A percentile compares a stretch with the other conserved stretches of the same genome.
Conservation (phyloP, 2,797 vertebrate genomes). For the Botia kubotai region DNA sequence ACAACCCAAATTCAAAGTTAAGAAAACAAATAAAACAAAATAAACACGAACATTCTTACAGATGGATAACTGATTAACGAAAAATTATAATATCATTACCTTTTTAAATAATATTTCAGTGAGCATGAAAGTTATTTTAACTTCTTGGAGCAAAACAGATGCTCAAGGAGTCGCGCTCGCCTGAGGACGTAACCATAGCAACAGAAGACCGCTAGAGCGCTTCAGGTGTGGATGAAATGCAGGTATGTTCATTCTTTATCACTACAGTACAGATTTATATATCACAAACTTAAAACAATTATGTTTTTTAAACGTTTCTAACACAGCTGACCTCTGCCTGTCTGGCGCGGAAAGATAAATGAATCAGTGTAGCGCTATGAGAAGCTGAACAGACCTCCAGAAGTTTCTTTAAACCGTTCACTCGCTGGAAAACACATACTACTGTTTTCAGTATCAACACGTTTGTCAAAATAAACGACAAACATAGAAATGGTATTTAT, state of each 20-base stretch:
- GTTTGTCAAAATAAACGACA: no score
- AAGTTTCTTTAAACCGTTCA: no score
- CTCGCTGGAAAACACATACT: no score
- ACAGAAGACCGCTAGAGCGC: not conserved
- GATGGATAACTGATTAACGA: not conserved
- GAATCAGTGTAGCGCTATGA: no score
- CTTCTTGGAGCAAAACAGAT: not conserved
- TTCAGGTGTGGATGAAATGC: not conserved
- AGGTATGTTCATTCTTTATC: not conserved
- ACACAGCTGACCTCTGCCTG: no score
- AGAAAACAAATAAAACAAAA: not conserved
- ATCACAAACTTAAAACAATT: no score
- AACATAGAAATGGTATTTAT: no score
- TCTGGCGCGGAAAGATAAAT: no score
- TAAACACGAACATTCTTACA: not conserved
- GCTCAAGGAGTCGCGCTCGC: not conserved
- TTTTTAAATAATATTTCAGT: not conserved
- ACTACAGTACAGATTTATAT: no score
- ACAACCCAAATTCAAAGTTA: not conserved
- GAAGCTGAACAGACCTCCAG: no score
- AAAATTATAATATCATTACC: not conserved
- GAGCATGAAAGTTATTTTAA: not conserved
- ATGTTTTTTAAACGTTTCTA: no score
- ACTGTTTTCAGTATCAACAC: no score
- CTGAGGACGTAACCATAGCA: slow-evolving; percentile 34